Evolutionary conservation across 2,797 vertebrate species (phyloP), one percentile per base, ranked within the genome.

Genomic region (Clamator glandarius): DNA sequence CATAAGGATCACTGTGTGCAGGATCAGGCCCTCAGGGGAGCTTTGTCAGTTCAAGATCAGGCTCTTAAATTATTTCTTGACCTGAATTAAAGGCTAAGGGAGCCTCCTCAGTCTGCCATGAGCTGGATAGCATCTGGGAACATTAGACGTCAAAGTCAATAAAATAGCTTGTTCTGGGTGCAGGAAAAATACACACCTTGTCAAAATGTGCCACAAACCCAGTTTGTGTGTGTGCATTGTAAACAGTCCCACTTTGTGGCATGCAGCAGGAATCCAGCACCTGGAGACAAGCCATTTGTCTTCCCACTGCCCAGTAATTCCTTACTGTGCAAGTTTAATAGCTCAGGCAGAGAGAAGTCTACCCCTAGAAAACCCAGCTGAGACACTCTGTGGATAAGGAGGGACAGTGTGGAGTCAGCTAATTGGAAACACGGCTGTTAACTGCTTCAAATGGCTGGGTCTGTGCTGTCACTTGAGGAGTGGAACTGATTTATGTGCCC

Each of bases 231-330:
- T 76, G 79, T 58, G 46, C 73, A 18, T 29, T 78, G 51, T 66
- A 7, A 89, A 61, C 74, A 67, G 63, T 42, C 88, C 29, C 48
- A 5, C 59, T 87, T 41, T n/a, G 52, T 57, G 77, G 77, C 24
- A 28, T 8, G 3, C 48, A 90, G 83, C 9, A 79, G 80, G 83
- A 84, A 87, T 69, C 87, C 83, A 79, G 80, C 77, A 87, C 95
- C 92, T 69, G 83, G 79, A 95, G 87, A 36, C 26, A 54, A 76
- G 87, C 82, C 90, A 81, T 73, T 82, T 95, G 80, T 84, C 91
- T 91, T 93, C 85, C 85, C 81, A 72, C 1, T 0, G 48, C 85
- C 87, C 77, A 76, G 18, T 69, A 88, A 86, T 79, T 93, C 83
- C 11, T 64, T 48, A 78, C 31, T 70, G 85, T 91, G 89, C 41